Evolutionary conservation across 2,113 vertebrate genomes (phyloP).

Genomic region (Myrmecophaga tridactyla): DNA sequence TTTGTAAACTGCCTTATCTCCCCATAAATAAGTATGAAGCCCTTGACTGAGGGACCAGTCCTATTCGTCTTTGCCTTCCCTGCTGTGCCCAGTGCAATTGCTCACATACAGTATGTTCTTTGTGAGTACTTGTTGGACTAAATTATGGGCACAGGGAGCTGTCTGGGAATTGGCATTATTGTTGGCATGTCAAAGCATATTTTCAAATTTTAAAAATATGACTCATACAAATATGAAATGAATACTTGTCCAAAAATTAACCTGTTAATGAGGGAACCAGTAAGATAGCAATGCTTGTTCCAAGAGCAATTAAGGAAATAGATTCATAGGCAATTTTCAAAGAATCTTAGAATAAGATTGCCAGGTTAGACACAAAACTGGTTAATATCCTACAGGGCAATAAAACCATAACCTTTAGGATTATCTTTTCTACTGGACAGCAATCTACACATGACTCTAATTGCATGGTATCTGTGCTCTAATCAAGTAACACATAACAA

Average conservation of each 20-base stretch:
- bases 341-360: neutral
- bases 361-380: neutral
- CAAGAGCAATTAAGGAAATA: neutral
- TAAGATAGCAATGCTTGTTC: neutral
- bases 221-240: neutral
- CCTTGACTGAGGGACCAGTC: neutral
- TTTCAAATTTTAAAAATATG: neutral
- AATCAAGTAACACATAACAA: neutral
- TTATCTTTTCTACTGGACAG: neutral
- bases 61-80: neutral
- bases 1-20: neutral
- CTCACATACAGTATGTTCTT: neutral
- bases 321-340: neutral
- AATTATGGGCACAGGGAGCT: neutral
- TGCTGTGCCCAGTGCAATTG: fast-evolving
- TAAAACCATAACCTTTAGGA: neutral
- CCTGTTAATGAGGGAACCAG: neutral
- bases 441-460: neutral
- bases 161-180: neutral
- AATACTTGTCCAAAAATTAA: neutral
- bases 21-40: neutral
- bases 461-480: neutral
- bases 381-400: neutral
- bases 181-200: neutral
- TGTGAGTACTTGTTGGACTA: neutral